Conservation (phyloP, 1,140 invertebrate species). For the Drosophila ambigua region DNA sequence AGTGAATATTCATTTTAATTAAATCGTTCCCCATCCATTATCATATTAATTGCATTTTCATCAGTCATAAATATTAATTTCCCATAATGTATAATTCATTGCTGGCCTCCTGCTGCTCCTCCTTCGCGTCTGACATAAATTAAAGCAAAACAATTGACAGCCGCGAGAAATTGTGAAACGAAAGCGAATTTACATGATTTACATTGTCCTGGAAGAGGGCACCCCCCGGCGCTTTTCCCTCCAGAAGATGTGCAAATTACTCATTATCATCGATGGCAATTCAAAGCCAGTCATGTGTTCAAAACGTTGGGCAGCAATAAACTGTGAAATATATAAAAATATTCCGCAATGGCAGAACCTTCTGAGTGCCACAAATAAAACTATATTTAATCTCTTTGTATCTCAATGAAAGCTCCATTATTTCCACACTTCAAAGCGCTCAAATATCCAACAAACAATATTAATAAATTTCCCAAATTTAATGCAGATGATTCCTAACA, state of each 20-base stretch:
- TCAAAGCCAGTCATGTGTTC: no score
- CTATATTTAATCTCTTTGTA: no score
- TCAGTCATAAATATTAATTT: conserved; percentile 61
- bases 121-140: conserved; percentile 35
- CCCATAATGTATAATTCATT: conserved; percentile 44
- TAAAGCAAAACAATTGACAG: conserved; percentile 50
- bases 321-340: no score
- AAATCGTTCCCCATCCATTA: conserved; percentile 33
- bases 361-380: no score
- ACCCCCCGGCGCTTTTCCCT: no score
- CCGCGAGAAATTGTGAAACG: background rate
- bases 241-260: no score
- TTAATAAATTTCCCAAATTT: background rate
- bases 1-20: conserved; percentile 44
- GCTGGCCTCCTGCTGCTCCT: background rate
- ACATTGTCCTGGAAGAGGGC: background rate
- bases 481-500: conserved; percentile 42
- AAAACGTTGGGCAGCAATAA: no score
- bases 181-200: conserved; percentile 23
- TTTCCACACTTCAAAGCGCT: no score
- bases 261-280: no score
- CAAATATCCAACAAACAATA: no score
- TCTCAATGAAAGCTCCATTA: no score
- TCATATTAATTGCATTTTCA: conserved; percentile 52
- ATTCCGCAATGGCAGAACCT: no score